Base-by-base conservation (phyloP, 2,113 vertebrate species). In the Oncorhynchus kisutch region DNA sequence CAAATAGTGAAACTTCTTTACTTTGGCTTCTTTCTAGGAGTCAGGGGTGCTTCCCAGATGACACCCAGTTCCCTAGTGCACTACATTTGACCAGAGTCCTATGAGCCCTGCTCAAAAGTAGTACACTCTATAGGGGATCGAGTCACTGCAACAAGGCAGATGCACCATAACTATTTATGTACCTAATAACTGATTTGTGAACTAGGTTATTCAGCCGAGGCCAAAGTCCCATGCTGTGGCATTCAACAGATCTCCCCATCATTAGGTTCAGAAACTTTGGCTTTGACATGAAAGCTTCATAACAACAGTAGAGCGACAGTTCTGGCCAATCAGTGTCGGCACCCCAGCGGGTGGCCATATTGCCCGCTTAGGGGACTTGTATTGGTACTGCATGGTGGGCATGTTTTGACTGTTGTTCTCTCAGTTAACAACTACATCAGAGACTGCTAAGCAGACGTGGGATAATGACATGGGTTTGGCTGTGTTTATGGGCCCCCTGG, bases 281-380 rank as follows among this genome's bases (percentile, higher is more conserved):
- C 76, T 82, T 67, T 24, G 68, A 86, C 82, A 90, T 90, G 71
- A 88, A 90, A 84, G 84, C 9, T 29, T 64, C 24, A 4, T 16
- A 14, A 54, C 51, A 0, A 3, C 34, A 16, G 60, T 29, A 60
- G 29, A 11, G 31, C 34, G 5, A 34, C 49, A 16, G 39, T 20
- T 25, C 22, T 0, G 73, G 20, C 54, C n/a, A 54, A 81, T 73
- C 81, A 69, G 77, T 59, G 13, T 16, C 73, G 51, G 57, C 20
- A 0, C 84, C 74, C 45, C 67, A n/a, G 1, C 74, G 78, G 71
- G 67, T n/a, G 12, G 74, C 45, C 25, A 11, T 20, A 8, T 45
- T 54, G 13, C 73, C 62, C 62, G 13, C 20, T 51, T 7, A 18
- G 62, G 65, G 73, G 62, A 67, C 39, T 62, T 20, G 16, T 67